Percentiles rank a stretch among this genome's conserved stretches.
These are phyloP conservation scores for Agrilus planipennis DNA, from an alignment of 1,140 invertebrate species.

Conservation along the genomic window DNA sequence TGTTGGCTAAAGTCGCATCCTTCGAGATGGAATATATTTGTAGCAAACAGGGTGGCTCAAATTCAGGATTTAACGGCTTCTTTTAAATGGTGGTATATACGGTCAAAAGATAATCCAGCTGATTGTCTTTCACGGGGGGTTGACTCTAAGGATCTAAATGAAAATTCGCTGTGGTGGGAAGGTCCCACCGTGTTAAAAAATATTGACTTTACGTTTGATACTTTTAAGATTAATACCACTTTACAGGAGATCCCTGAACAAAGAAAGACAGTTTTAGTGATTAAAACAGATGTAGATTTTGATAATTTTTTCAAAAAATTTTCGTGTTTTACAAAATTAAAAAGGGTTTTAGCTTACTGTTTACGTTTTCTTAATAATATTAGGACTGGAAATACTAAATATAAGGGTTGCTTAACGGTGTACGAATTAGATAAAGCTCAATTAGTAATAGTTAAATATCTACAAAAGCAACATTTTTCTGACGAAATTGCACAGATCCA, in stretches of 20 bases:
- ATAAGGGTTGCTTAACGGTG: background rate
- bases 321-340: background rate
- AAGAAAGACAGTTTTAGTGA: background rate
- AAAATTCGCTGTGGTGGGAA: slow-evolving; percentile 18
- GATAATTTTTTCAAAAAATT: slow-evolving; percentile 1
- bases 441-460: background rate
- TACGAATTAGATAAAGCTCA: background rate
- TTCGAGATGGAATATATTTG: slow-evolving; percentile 16
- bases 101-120: slow-evolving; percentile 14
- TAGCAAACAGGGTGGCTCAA: slow-evolving; percentile 15
- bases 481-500: background rate
- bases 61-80: slow-evolving; percentile 12
- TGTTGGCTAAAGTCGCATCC: slow-evolving; percentile 14
- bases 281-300: background rate
- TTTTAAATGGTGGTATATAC: slow-evolving; percentile 15
- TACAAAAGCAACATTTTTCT: background rate
- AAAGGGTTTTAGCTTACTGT: slow-evolving; percentile 1
- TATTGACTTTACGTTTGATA: background rate
- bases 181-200: slow-evolving; percentile 14
- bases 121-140: slow-evolving; percentile 19
- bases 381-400: background rate
- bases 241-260: no score
- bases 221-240: background rate
- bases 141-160: slow-evolving; percentile 5
- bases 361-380: slow-evolving; percentile 3